Conservation (phyloP, 2,888 invertebrate genomes). For the Drosophila bunnanda region DNA sequence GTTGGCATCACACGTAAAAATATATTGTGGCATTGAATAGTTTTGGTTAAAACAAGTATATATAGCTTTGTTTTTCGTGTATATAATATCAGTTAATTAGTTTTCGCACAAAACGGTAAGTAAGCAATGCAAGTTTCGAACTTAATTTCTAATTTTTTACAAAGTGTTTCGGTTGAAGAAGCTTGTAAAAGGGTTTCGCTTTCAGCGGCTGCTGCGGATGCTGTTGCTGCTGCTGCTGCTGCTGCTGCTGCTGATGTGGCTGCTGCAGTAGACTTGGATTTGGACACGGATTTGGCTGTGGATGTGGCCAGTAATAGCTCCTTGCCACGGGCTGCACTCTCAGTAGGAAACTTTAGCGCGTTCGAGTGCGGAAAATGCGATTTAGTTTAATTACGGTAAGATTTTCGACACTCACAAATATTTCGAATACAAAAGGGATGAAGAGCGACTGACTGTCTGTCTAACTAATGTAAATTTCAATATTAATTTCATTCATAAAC, state of each 20-base stretch:
- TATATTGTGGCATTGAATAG: constrained; percentile 46
- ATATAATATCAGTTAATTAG: constrained; percentile 41
- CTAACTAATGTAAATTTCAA: constrained; percentile 39
- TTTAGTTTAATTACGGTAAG: constrained; percentile 16
- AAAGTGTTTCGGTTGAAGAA: constrained; percentile 50
- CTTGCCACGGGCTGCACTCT: constrained; percentile 59
- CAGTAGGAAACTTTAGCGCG: constrained; percentile 49
- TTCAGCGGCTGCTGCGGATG: constrained; percentile 35
- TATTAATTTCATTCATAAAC: constrained; percentile 13
- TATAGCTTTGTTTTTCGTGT: constrained; percentile 15
- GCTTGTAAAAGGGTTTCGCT: constrained; percentile 42
- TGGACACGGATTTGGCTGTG: background rate
- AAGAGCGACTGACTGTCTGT: constrained; percentile 7
- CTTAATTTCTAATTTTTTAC: constrained; percentile 60
- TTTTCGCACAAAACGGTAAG: constrained; percentile 47
- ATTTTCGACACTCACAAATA: constrained; percentile 31
- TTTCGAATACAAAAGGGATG: constrained; percentile 10
- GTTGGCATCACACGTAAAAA: constrained; percentile 63
- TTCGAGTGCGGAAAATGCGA: constrained; percentile 37
- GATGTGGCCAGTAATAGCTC: constrained; percentile 66
- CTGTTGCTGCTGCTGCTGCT: constrained; percentile 20
- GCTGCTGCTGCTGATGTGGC: constrained; percentile 31
- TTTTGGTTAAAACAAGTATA: constrained; percentile 37
- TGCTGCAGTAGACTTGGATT: constrained; percentile 19
- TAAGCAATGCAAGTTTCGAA: constrained; percentile 67